phyloP scores from a whole-genome alignment of 1,140 invertebrate genomes.

The Drosophila sp. region DNA sequence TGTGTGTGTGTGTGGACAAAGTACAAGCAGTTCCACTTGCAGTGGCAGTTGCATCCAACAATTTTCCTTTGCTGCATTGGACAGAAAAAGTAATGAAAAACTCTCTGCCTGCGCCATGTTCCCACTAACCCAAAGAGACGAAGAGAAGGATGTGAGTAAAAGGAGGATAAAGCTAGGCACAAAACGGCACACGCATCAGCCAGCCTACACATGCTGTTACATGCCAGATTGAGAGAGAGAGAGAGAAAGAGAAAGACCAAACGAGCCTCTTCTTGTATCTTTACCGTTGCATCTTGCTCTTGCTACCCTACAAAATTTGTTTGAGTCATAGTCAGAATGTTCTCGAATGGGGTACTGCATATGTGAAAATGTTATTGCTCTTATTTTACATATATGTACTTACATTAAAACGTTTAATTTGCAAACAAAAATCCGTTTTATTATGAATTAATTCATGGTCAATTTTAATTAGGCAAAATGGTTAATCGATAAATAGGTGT shows the following conservation, averaged over 20 bases:
- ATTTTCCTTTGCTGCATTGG: slow-evolving; percentile 59
- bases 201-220: slow-evolving; percentile 22
- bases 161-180: slow-evolving; percentile 4
- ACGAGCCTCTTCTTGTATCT: slow-evolving; percentile 57
- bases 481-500: too few species aligned
- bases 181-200: slow-evolving; percentile 9
- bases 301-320: slow-evolving; percentile 1
- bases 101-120: slow-evolving; percentile 21
- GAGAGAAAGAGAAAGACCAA: neutral
- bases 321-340: neutral
- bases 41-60: slow-evolving; percentile 53
- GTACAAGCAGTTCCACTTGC: slow-evolving; percentile 53
- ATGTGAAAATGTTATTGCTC: too few species aligned
- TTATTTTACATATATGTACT: too few species aligned
- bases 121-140: neutral
- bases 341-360: neutral
- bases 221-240: slow-evolving; percentile 16
- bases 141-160: neutral
- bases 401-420: too few species aligned
- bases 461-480: too few species aligned
- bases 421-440: too few species aligned
- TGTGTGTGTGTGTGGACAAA: slow-evolving; percentile 28
- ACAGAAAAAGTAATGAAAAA: slow-evolving; percentile 63
- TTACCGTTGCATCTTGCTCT: slow-evolving; percentile 56
- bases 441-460: too few species aligned